Conservation (phyloP, 2,888 invertebrate species). For the Heliconius ethilla region DNA sequence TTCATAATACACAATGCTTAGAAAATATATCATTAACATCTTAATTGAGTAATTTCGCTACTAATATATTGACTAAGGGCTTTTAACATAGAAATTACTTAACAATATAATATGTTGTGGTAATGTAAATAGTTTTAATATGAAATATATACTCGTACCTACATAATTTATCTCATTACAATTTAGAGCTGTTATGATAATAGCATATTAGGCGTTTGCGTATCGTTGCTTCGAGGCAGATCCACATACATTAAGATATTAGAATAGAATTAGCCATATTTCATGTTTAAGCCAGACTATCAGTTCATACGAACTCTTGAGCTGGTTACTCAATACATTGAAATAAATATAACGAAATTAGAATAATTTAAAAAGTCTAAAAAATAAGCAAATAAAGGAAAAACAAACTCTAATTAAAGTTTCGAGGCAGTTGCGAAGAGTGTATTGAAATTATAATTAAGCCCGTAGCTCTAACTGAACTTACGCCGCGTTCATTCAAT, state of each 20-base stretch:
- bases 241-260: not conserved
- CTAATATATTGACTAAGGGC: conserved; percentile 29
- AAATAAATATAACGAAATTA: not conserved
- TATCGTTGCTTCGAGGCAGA: not conserved
- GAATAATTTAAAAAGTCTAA: not conserved
- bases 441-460: conserved; percentile 30
- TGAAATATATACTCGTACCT: not conserved
- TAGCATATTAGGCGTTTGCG: not conserved
- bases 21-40: conserved; percentile 35
- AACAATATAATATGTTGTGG: not conserved
- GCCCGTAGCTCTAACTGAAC: conserved; percentile 18
- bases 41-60: conserved; percentile 35
- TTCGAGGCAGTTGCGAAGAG: conserved; percentile 17
- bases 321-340: not conserved
- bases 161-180: not conserved
- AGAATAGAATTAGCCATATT: not conserved
- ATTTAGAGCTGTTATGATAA: not conserved
- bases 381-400: conserved; percentile 10
- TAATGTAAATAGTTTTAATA: conserved; percentile 11
- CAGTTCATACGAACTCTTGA: not conserved
- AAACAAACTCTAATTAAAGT: conserved; percentile 19
- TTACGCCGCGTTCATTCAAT: conserved; percentile 6
- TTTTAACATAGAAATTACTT: conserved; percentile 19
- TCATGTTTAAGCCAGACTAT: not conserved
- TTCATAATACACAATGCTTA: conserved; percentile 44